These are phyloP conservation scores for Furcula furcula DNA, from an alignment of 2,888 invertebrate species.

Conservation along the genomic window DNA sequence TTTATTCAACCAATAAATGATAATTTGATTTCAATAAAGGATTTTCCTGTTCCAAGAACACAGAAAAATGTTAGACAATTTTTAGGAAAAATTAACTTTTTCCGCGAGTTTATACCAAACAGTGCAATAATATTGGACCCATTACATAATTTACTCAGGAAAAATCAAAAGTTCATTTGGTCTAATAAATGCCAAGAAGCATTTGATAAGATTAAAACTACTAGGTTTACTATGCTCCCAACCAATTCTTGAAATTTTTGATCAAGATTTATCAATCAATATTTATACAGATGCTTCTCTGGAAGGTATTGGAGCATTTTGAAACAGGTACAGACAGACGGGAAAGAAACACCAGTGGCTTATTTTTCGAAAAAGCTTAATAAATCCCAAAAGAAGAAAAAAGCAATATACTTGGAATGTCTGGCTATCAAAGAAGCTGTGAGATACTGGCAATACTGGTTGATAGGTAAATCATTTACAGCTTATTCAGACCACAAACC, in stretches of 20 bases:
- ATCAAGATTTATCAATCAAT: slow-evolving; percentile 3
- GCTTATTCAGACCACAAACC: slow-evolving; percentile 24
- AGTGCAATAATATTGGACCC: slow-evolving; percentile 14
- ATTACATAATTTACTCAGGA: slow-evolving; percentile 3
- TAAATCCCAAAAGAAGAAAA: slow-evolving; percentile 8
- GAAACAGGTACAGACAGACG: slow-evolving; percentile 2
- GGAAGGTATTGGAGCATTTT: slow-evolving; percentile 4
- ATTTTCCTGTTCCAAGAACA: slow-evolving; percentile 18
- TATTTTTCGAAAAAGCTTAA: slow-evolving; percentile 8
- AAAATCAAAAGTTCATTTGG: slow-evolving; percentile 8
- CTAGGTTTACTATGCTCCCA: slow-evolving; percentile 2
- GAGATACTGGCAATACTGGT: slow-evolving; percentile 23
- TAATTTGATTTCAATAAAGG: slow-evolving; percentile 25
- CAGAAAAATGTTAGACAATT: slow-evolving; percentile 24
- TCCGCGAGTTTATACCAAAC: slow-evolving; percentile 21
- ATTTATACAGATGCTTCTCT: slow-evolving; percentile 7
- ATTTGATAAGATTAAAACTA: slow-evolving; percentile 7
- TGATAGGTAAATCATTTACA: slow-evolving; percentile 20
- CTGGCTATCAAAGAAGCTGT: slow-evolving; percentile 21
- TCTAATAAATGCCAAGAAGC: slow-evolving; percentile 12
- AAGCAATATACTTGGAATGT: slow-evolving; percentile 10
- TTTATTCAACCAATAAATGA: slow-evolving; percentile 12
- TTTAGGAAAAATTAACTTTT: slow-evolving; percentile 26
- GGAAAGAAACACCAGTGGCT: slow-evolving; percentile 9
- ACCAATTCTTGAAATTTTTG: slow-evolving; percentile 4